Percentiles rank a stretch among this genome's conserved stretches.
Evolutionary conservation across 2,888 invertebrate species (phyloP).

Genomic region (Watsonalla cultraria): DNA sequence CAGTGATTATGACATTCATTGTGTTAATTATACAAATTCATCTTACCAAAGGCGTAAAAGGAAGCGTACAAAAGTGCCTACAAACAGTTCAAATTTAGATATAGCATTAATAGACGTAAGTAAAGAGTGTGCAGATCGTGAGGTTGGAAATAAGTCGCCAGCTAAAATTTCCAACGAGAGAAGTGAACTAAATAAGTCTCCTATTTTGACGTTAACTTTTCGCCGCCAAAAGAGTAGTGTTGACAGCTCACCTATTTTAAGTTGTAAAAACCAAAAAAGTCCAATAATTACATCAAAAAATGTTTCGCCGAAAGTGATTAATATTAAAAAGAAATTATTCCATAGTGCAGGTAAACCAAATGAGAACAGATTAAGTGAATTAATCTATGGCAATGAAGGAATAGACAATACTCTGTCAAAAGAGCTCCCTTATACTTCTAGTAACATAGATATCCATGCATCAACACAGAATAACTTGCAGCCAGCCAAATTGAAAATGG

Average conservation of each 20-base stretch:
- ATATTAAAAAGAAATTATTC: conserved; percentile 9
- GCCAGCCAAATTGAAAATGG: conserved; percentile 23
- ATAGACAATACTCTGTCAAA: conserved; percentile 5
- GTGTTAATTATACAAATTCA: conserved; percentile 22
- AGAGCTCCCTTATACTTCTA: neutral
- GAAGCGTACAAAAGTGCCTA: conserved; percentile 44
- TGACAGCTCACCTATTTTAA: conserved; percentile 37
- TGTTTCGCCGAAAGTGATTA: conserved; percentile 38
- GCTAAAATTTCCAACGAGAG: conserved; percentile 32
- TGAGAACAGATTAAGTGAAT: neutral
- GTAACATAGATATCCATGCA: neutral
- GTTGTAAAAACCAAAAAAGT: conserved; percentile 32
- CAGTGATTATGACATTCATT: conserved; percentile 49
- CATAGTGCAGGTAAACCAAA: conserved; percentile 1
- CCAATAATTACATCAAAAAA: conserved; percentile 44
- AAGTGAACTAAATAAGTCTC: conserved; percentile 22
- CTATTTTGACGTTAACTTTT: conserved; percentile 26
- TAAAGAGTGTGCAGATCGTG: conserved; percentile 16
- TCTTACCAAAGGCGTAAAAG: conserved; percentile 32
- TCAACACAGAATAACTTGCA: neutral
- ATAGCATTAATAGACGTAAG: conserved; percentile 38
- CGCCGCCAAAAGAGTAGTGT: neutral
- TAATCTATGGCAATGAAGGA: neutral
- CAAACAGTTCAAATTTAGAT: conserved; percentile 50
- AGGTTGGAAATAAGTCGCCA: conserved; percentile 13